Evolutionary conservation across 2,888 invertebrate genomes (phyloP).

Genomic region (Yponomeuta cagnagella): DNA sequence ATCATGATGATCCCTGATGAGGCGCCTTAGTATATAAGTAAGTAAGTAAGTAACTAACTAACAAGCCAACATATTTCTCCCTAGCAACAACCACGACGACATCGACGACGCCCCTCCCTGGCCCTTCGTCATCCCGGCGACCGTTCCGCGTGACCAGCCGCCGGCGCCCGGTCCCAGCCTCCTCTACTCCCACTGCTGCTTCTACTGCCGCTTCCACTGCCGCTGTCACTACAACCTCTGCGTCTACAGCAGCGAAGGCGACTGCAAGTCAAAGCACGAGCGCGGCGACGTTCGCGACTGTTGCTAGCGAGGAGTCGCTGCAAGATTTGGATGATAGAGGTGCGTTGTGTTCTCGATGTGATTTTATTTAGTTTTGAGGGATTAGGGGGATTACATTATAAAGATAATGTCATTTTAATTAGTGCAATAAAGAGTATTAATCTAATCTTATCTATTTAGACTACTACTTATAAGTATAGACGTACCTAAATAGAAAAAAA

Average conservation of each 20-base stretch:
- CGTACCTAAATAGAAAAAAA: too few species aligned
- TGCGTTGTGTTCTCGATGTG: constrained; percentile 23
- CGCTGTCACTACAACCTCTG: constrained; percentile 1
- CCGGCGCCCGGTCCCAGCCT: constrained; percentile 35
- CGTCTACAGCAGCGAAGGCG: background rate
- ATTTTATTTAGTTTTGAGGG: too few species aligned
- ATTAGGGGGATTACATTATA: too few species aligned
- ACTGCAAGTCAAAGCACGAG: constrained; percentile 13
- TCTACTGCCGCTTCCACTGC: background rate
- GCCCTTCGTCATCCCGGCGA: constrained; percentile 28
- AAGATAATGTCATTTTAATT: too few species aligned
- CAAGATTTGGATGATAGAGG: constrained; percentile 51
- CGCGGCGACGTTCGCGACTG: constrained; percentile 32
- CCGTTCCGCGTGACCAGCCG: constrained; percentile 56
- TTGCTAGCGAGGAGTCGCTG: constrained; percentile 52
- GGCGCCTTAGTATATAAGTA: background rate
- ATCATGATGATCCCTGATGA: too few species aligned
- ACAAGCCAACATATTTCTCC: background rate
- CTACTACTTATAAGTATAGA: too few species aligned
- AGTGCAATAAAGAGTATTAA: too few species aligned
- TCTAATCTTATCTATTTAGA: too few species aligned
- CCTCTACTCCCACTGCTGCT: constrained; percentile 26
- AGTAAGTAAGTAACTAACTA: background rate
- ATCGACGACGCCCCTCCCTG: constrained; percentile 17
- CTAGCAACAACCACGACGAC: constrained; percentile 21